These are phyloP conservation scores for Leptinotarsa texana DNA, from an alignment of 1,140 invertebrate species.

Conservation along the genomic window DNA sequence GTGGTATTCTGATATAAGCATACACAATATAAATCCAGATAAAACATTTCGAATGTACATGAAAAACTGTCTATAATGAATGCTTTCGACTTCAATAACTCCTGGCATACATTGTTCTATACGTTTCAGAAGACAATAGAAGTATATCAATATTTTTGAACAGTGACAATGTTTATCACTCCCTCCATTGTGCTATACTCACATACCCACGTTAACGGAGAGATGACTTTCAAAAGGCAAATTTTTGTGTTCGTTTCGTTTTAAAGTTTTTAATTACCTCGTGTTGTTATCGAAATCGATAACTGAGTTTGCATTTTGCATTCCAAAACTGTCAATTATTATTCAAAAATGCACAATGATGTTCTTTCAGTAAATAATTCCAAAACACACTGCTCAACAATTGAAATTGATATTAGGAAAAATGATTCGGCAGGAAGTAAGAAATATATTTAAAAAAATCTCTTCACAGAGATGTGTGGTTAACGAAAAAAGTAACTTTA, in stretches of 20 bases:
- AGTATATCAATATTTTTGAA: neutral
- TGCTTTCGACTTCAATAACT: conserved; percentile 1
- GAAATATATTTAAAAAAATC: too few species aligned
- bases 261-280: neutral
- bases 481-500: too few species aligned
- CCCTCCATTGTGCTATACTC: neutral
- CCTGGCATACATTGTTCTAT: neutral
- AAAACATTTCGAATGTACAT: neutral
- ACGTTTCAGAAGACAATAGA: neutral
- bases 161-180: neutral
- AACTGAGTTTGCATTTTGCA: too few species aligned
- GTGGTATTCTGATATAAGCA: neutral
- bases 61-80: neutral
- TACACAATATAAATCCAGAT: neutral
- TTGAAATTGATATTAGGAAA: too few species aligned
- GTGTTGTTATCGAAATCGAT: neutral
- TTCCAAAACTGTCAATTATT: too few species aligned
- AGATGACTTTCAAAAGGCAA: neutral
- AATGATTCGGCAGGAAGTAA: too few species aligned
- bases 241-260: neutral
- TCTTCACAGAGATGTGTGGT: too few species aligned
- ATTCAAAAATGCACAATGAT: too few species aligned
- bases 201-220: neutral
- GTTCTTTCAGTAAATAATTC: too few species aligned
- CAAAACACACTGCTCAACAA: too few species aligned